Evolutionary conservation across 2,888 invertebrate genomes (phyloP).

Genomic region (Epinotia bilunana): DNA sequence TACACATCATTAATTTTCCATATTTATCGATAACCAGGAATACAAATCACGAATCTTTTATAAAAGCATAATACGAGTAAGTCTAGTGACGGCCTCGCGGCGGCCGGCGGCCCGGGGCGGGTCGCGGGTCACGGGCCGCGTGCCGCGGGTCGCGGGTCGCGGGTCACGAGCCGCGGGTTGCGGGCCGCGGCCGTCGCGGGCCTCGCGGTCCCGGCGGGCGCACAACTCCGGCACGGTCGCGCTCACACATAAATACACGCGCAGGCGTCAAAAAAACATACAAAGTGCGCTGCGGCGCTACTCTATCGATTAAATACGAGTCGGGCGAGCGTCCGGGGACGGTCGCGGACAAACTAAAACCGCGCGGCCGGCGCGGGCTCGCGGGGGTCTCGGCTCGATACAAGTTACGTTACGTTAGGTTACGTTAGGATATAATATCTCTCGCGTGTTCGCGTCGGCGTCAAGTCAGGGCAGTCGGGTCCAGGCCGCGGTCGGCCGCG

Average conservation of each 20-base stretch:
- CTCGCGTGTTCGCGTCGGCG: conserved; percentile 45
- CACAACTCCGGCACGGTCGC: conserved; percentile 33
- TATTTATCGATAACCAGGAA: conserved; percentile 80
- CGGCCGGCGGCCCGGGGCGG: conserved; percentile 44
- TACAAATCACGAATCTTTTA: conserved; percentile 84
- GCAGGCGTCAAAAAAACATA: conserved; percentile 42
- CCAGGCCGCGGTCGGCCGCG: conserved; percentile 41
- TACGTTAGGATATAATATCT: conserved; percentile 55
- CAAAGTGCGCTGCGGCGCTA: conserved; percentile 41
- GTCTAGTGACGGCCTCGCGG: conserved; percentile 58
- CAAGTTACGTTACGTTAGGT: conserved; percentile 54
- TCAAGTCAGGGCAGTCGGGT: conserved; percentile 49
- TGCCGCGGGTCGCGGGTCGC: conserved; percentile 31
- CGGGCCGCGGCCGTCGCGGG: conserved; percentile 24
- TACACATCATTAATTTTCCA: conserved; percentile 78
- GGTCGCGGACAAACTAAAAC: conserved; percentile 29
- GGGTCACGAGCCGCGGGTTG: conserved; percentile 33
- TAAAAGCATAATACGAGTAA: conserved; percentile 82
- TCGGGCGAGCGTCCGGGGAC: conserved; percentile 35
- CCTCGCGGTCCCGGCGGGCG: conserved; percentile 31
- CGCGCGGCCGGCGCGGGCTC: conserved; percentile 45
- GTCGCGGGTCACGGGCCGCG: conserved; percentile 23
- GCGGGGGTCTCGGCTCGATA: conserved; percentile 46
- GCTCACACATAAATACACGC: conserved; percentile 37
- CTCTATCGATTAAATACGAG: conserved; percentile 42